Evolutionary conservation across 2,113 vertebrate genomes (phyloP), one percentile per base, ranked within the genome.

Genomic region (Corythornis madagascariensis): DNA sequence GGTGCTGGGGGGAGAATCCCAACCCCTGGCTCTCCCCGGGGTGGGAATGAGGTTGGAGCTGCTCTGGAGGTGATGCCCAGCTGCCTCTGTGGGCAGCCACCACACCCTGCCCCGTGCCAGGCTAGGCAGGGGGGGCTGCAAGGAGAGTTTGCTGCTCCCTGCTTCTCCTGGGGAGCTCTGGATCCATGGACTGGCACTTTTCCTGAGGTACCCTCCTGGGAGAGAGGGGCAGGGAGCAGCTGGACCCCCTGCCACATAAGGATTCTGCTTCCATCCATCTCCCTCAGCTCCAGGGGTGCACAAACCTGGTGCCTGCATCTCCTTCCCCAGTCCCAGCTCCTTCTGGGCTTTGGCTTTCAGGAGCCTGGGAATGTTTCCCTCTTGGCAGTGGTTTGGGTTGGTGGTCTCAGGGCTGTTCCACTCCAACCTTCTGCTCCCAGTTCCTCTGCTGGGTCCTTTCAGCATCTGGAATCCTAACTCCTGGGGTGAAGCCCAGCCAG

Each of bases 171-270:
- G 65, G 82, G 96, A 95, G 92, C 92, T 18, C 26, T 4, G 33
- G 48, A 69, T 94, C 90, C 11, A 18, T 55, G 77, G 95, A 96
- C 63, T 42, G 88, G 79, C 38, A 28, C 86, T 88, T 74, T 86
- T 85, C 96, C 95, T 79, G 80, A 85, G 80, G 74, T 67, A 60
- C 13, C 74, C 86, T 43, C 26, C 4, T 2, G 73, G 89, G 87
- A 92, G 86, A 94, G 91, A 66, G 97, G 93, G 80, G 97, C 77
- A 77, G 80, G 71, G 95, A 19, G 65, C 89, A 45, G 83, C 93
- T 72, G 93, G 95, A 97, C 93, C 90, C 40, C 90, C 50, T 86
- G 88, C 86, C 96, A 65, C 95, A 97, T 97, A 96, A 97, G 97
- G 47, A 95, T 87, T 73, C 38, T 64, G 57, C 90, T 88, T 92